Base-by-base conservation (phyloP, 2,888 invertebrate species). In the Nomada flava region DNA sequence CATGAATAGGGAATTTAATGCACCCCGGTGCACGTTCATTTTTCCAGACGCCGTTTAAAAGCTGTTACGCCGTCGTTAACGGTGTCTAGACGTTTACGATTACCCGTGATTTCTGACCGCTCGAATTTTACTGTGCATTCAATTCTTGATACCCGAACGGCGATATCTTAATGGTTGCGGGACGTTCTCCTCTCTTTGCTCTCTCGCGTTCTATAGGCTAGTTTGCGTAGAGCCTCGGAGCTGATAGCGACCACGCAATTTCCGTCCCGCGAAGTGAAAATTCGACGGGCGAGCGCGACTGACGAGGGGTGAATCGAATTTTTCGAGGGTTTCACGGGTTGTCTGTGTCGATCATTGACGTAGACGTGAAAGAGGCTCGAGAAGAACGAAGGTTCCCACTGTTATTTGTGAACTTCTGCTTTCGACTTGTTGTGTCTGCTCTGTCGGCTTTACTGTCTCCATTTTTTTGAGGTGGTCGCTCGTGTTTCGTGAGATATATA, bases 51-150 rank as follows among this genome's bases (percentile, higher is more conserved):
- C 23, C 36, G 18, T 53, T 65, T 42, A 60, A 44, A 20, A 20
- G 71, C 18, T 57, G 53, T 71, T 76, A 47, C 36, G 18, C 64
- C n/a, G 72, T 15, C 23, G 57, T 72, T 72, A 72, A 65, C 76
- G 64, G 52, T 60, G 67, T 72, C 57, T 52, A 29, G 72, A 76
- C 76, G 26, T 76, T 76, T 65, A 65, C 76, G 76, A 72, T 72
- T 76, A 65, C 11, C n/a, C n/a, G 23, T 72, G 64, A 76, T 76
- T 65, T 72, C 64, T 65, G 36, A n/a, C 42, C 59, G 59, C n/a
- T 52, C 65, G 59, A 76, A 76, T 72, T 76, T 76, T 72, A 72
- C 57, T 42, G 36, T 44, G 59, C 59, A 60, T 65, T 59, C 59
- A 42, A 52, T 65, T 52, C 59, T 60, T 50, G 26, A 50, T 76